phyloP scores from a whole-genome alignment of 2,797 vertebrate species.

The Argentina silus region DNA sequence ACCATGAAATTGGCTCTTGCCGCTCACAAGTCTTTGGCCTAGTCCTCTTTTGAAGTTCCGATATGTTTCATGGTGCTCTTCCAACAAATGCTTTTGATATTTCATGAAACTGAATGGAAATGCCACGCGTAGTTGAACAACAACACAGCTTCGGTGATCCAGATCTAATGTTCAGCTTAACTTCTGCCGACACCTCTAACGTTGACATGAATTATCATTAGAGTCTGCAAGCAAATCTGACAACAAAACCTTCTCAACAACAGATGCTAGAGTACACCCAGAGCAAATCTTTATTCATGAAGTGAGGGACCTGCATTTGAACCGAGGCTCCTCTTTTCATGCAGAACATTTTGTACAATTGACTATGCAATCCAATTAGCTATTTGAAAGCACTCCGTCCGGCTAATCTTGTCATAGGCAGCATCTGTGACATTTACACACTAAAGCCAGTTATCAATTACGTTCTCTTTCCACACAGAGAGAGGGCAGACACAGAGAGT shows the following conservation, averaged over 20 bases:
- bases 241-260: not conserved
- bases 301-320: not conserved
- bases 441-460: constrained; percentile 7
- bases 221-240: not conserved
- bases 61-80: not conserved
- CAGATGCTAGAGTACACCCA: not conserved
- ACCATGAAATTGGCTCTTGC: not conserved
- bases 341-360: constrained; percentile 2
- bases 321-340: not conserved
- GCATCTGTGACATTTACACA: constrained; percentile 14
- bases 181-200: not conserved
- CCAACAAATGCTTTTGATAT: not conserved
- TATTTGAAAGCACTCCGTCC: not conserved
- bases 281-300: not conserved
- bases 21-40: not conserved
- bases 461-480: not conserved
- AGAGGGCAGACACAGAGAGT: not conserved
- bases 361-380: not conserved
- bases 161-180: not conserved
- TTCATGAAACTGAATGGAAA: not conserved
- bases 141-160: not conserved
- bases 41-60: not conserved
- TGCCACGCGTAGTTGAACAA: not conserved
- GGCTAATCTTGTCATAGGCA: not conserved
- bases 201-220: not conserved